Evolutionary conservation across 2,888 invertebrate genomes (phyloP).

Genomic region (Caenorhabditis zanzibari): DNA sequence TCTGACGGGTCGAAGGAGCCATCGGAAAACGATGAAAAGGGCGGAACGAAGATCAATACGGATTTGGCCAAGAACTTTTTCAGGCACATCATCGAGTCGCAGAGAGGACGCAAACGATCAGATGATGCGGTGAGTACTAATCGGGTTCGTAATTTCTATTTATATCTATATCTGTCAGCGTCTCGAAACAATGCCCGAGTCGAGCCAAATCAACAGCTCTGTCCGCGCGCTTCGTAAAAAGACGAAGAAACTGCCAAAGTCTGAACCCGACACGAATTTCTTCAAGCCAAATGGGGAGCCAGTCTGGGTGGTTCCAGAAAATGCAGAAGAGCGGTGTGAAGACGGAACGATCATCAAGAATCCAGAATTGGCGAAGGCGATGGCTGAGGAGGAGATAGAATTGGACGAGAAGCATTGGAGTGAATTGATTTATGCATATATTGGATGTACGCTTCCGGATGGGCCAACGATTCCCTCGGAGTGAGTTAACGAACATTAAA

Average conservation of each 20-base stretch:
- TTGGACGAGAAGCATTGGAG: constrained; percentile 38
- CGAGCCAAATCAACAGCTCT: constrained; percentile 30
- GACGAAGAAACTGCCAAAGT: constrained; percentile 2
- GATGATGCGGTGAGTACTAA: constrained; percentile 11
- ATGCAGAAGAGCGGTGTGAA: neutral
- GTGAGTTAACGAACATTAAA: too few relatives aligned
- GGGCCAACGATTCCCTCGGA: neutral
- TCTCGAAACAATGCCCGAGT: constrained; percentile 52
- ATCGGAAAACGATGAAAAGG: constrained; percentile 13
- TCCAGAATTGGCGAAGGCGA: constrained; percentile 21
- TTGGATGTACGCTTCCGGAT: neutral
- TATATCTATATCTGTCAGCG: constrained; percentile 11
- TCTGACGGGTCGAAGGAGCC: constrained; percentile 29
- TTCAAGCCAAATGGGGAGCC: constrained; percentile 51
- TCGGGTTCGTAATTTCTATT: too few relatives aligned
- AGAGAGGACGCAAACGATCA: neutral
- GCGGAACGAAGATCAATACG: constrained; percentile 14
- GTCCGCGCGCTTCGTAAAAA: constrained; percentile 1
- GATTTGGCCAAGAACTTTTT: constrained; percentile 22
- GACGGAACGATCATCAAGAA: constrained; percentile 4
- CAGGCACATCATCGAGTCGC: constrained; percentile 2
- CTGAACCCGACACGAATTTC: neutral
- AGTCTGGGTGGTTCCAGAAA: constrained; percentile 25
- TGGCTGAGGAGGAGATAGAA: constrained; percentile 22
- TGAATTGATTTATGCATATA: neutral